phyloP scores from a whole-genome alignment of 2,797 vertebrate species.

The Cyprinodon diabolis region DNA sequence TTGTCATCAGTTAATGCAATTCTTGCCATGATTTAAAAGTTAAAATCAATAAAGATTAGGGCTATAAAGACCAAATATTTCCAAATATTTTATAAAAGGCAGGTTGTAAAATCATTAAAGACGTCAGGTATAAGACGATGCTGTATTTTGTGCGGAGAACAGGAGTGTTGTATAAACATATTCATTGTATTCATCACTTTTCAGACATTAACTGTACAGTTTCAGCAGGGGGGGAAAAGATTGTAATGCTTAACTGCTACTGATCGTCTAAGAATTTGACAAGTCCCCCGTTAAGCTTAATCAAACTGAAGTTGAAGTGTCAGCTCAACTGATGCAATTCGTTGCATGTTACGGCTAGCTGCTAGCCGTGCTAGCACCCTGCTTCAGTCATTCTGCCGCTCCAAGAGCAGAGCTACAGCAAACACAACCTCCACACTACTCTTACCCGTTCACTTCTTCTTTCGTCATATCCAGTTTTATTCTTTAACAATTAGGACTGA shows the following conservation, averaged over 20 bases:
- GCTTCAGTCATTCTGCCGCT: not conserved
- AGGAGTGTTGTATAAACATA: not conserved
- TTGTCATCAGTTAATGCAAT: too few species aligned
- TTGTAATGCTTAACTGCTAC: not conserved
- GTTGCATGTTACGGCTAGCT: slow-evolving; percentile 36
- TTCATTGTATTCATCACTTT: not conserved
- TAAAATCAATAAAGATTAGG: not conserved
- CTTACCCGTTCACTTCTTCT: slow-evolving; percentile 80
- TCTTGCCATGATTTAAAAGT: not conserved
- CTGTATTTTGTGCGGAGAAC: not conserved
- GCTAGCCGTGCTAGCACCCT: slow-evolving; percentile 33
- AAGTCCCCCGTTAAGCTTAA: not conserved
- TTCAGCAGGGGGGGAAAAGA: too few species aligned
- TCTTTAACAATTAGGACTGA: slow-evolving; percentile 23
- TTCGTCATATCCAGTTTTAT: slow-evolving; percentile 76
- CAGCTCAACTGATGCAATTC: slow-evolving; percentile 80
- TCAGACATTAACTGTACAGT: too few species aligned
- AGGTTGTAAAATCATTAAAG: not conserved
- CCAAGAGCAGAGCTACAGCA: not conserved
- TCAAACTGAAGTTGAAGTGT: slow-evolving; percentile 1
- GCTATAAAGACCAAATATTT: not conserved
- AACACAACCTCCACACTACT: not conserved
- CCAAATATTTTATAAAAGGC: not conserved
- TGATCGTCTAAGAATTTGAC: not conserved
- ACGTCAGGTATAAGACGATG: not conserved